Conservation (phyloP, 2,888 invertebrate species). For the Beris morrisii region DNA sequence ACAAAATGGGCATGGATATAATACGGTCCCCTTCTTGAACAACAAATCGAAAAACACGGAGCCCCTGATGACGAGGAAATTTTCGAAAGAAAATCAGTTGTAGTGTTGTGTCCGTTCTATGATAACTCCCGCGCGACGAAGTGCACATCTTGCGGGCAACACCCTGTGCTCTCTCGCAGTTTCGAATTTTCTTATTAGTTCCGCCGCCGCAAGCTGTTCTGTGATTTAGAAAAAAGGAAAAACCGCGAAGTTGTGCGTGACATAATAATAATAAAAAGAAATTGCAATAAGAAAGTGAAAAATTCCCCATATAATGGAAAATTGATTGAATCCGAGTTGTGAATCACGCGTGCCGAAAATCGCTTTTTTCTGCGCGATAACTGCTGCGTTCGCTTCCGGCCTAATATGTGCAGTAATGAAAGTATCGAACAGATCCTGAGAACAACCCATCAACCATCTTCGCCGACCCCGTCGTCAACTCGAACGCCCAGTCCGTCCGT, state of each 20-base stretch:
- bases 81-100: not conserved
- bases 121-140: not conserved
- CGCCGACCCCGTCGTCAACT: no score
- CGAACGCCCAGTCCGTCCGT: no score
- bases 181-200: not conserved
- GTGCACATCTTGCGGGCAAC: no score
- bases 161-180: not conserved
- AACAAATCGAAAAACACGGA: not conserved
- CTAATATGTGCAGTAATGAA: slow-evolving; percentile 29
- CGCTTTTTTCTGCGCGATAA: not conserved
- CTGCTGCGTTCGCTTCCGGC: not conserved
- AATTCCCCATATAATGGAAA: no score
- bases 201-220: no score
- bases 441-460: not conserved
- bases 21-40: slow-evolving; percentile 1
- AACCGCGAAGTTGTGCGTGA: no score
- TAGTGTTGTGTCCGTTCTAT: not conserved
- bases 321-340: no score
- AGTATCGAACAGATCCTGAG: slow-evolving; percentile 7
- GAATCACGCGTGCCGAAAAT: no score
- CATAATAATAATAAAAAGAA: no score
- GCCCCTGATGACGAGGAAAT: not conserved
- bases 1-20: slow-evolving; percentile 30
- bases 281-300: no score
- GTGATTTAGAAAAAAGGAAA: no score